Evolutionary conservation across 2,888 invertebrate genomes (phyloP).

Genomic region (Hirtodrosophila confusa): DNA sequence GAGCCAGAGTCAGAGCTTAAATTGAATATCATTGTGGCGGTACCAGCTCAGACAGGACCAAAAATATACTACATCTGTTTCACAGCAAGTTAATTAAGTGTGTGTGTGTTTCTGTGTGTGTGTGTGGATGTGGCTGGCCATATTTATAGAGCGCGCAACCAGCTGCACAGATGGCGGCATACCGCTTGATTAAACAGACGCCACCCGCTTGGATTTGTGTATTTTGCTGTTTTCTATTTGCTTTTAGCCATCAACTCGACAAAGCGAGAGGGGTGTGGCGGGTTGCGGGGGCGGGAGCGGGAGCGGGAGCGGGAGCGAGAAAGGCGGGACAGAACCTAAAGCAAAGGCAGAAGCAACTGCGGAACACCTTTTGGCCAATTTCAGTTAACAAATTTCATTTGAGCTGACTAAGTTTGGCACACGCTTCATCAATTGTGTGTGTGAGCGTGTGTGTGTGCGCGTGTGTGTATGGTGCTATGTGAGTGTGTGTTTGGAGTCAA

Average conservation of each 20-base stretch:
- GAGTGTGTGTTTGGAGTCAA: conserved; percentile 20
- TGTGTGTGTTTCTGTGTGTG: conserved; percentile 1
- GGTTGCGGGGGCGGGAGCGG: neutral
- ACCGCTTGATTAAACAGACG: conserved; percentile 62
- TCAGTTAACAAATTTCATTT: conserved; percentile 38
- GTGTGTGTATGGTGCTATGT: conserved; percentile 1
- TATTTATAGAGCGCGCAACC: conserved; percentile 40
- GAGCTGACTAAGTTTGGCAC: conserved; percentile 31
- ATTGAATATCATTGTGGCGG: conserved; percentile 48
- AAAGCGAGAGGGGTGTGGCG: too few relatives aligned
- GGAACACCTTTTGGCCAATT: conserved; percentile 43
- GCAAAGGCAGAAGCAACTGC: conserved; percentile 5
- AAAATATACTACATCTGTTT: conserved; percentile 38
- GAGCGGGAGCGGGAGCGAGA: neutral
- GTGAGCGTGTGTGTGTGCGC: neutral
- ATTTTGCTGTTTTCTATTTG: conserved; percentile 33
- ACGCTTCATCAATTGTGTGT: conserved; percentile 23
- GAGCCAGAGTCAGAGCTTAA: conserved; percentile 27
- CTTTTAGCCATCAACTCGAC: conserved; percentile 2
- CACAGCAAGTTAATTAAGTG: conserved; percentile 48
- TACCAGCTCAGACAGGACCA: conserved; percentile 9
- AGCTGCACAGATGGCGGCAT: conserved; percentile 33
- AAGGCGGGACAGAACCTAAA: neutral
- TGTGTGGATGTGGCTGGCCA: neutral
- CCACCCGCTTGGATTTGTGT: conserved; percentile 31